Conservation (phyloP, 1,140 invertebrate genomes). For the Leguminivora glycinivorella region DNA sequence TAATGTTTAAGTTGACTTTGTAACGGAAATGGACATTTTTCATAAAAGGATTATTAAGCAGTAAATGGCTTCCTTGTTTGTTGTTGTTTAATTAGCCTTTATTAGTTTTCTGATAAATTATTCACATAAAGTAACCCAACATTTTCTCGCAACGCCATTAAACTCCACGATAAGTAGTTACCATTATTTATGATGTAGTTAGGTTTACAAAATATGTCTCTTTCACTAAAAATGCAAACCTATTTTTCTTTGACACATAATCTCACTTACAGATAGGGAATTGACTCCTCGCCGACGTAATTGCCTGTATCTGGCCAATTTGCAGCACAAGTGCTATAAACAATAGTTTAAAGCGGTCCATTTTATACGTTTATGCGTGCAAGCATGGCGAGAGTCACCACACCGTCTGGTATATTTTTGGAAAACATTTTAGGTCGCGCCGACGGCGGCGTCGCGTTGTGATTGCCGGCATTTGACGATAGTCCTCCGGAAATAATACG, state of each 20-base stretch:
- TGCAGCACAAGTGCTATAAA: conserved; percentile 13
- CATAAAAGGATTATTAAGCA: too few relatives aligned
- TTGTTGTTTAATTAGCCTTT: too few relatives aligned
- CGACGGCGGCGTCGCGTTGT: conserved; percentile 44
- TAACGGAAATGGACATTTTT: too few relatives aligned
- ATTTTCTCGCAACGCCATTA: too few relatives aligned
- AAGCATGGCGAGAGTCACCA: conserved; percentile 49
- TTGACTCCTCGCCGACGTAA: conserved; percentile 31
- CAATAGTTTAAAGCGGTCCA: background rate
- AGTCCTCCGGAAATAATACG: conserved; percentile 22
- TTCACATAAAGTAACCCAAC: too few relatives aligned
- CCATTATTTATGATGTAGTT: too few relatives aligned
- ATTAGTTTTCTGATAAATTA: too few relatives aligned
- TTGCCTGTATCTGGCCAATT: background rate
- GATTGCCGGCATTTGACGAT: conserved; percentile 37
- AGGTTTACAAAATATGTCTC: too few relatives aligned
- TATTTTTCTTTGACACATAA: background rate
- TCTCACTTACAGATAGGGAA: conserved; percentile 50
- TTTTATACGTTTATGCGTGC: conserved; percentile 41
- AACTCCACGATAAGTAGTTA: too few relatives aligned
- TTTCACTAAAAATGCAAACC: background rate
- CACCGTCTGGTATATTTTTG: conserved; percentile 72
- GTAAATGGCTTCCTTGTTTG: too few relatives aligned
- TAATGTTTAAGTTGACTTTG: too few relatives aligned
- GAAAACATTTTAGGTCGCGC: conserved; percentile 71